Conservation (phyloP, 1,140 invertebrate species). For the Pentalonia nigronervosa region DNA sequence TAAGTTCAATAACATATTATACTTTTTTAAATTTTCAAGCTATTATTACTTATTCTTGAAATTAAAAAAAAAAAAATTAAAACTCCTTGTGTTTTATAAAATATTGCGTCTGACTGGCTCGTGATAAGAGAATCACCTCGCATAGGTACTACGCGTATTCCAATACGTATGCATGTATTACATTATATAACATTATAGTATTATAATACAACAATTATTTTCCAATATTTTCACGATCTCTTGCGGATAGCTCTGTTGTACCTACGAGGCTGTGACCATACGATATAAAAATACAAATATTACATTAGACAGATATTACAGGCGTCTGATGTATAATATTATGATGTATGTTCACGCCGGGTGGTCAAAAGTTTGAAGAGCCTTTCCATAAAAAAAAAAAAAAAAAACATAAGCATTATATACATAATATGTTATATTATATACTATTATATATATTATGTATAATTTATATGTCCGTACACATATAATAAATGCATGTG, state of each 20-base stretch:
- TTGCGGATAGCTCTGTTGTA: neutral
- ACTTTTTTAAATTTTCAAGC: neutral
- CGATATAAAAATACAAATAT: neutral
- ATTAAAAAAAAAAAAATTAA: neutral
- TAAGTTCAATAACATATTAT: neutral
- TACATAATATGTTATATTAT: neutral
- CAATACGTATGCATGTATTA: too few species aligned
- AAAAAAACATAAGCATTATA: neutral
- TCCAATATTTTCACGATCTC: neutral
- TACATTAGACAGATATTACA: neutral
- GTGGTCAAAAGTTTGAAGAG: neutral
- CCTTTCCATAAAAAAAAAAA: constrained; percentile 2
- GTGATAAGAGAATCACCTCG: neutral
- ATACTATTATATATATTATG: neutral
- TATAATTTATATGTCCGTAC: neutral
- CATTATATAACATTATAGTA: too few species aligned
- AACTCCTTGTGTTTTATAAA: neutral
- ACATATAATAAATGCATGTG: neutral
- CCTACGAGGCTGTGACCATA: neutral
- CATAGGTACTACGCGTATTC: neutral
- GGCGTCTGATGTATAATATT: neutral
- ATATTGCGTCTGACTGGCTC: neutral
- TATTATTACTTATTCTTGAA: neutral
- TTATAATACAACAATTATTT: neutral
- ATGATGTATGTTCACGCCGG: constrained; percentile 3